These are phyloP conservation scores for Oikopleura albicans DNA, from an alignment of 23 tunicate species.

Conservation along the genomic window DNA sequence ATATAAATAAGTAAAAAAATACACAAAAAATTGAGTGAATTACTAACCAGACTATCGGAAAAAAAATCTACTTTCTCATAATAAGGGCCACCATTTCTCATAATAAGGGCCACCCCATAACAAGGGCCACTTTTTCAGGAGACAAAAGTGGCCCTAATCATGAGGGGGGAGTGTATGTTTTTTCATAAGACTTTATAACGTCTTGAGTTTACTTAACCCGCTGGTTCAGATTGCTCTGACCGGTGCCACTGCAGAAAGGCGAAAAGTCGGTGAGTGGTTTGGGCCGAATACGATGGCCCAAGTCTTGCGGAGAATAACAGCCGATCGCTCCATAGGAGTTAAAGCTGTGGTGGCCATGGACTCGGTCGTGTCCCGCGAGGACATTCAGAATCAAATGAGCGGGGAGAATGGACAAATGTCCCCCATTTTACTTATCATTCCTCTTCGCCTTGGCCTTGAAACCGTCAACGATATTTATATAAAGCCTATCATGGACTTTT, in stretches of 20 bases:
- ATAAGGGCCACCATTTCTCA: too few species aligned
- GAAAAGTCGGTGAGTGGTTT: conserved; percentile 88
- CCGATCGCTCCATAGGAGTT: background rate
- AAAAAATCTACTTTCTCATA: too few species aligned
- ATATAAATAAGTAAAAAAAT: too few species aligned
- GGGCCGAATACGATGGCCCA: conserved; percentile 91
- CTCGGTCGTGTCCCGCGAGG: conserved; percentile 40
- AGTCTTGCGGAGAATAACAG: conserved; percentile 29
- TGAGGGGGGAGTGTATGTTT: too few species aligned
- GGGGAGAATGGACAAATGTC: conserved; percentile 24
- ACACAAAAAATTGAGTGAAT: too few species aligned
- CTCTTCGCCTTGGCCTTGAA: conserved; percentile 56
- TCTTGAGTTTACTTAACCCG: too few species aligned
- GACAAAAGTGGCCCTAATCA: too few species aligned
- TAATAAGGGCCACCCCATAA: too few species aligned
- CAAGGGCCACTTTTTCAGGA: too few species aligned
- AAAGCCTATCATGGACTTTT: conserved; percentile 42
- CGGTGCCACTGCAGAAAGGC: conserved; percentile 67
- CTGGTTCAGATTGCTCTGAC: conserved; percentile 74
- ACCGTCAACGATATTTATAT: conserved; percentile 58
- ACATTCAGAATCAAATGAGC: background rate
- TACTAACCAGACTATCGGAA: too few species aligned
- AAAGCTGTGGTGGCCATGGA: conserved; percentile 64
- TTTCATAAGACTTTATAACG: too few species aligned
- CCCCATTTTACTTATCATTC: conserved; percentile 56